Percentiles rank a stretch among this genome's conserved stretches.
These are phyloP conservation scores for Nemopilema nomurai DNA, from an alignment of 30 jellyfish, hydroid and myxozoan genomes.

Conservation along the genomic window DNA sequence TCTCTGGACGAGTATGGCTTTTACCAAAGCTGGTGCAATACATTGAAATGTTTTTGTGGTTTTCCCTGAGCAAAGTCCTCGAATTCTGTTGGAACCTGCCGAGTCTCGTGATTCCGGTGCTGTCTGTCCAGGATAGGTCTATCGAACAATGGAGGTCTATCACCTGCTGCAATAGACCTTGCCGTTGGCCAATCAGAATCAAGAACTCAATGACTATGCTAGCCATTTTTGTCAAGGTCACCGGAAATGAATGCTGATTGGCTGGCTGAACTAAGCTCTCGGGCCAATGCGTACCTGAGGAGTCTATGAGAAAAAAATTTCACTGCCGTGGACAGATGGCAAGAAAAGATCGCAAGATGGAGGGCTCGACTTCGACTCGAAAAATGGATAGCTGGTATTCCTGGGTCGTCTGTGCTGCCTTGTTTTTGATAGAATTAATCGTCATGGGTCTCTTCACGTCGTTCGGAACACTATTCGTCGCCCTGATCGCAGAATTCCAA, in stretches of 20 bases:
- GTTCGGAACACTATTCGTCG: conserved; percentile 59
- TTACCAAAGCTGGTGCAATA: neutral
- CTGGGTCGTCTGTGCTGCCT: conserved; percentile 66
- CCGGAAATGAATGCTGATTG: conserved; percentile 30
- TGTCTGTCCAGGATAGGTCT: conserved; percentile 24
- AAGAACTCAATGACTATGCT: conserved; percentile 37
- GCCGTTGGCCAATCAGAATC: conserved; percentile 39
- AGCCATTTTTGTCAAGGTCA: conserved; percentile 46
- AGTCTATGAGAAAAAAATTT: conserved; percentile 6
- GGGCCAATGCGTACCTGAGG: conserved; percentile 2
- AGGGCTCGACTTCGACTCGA: neutral
- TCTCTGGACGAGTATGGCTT: neutral
- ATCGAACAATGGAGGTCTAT: conserved; percentile 32
- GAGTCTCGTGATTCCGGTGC: neutral
- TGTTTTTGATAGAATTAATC: conserved; percentile 41
- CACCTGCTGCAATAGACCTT: conserved; percentile 35
- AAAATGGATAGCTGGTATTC: conserved; percentile 57
- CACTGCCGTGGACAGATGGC: conserved; percentile 3
- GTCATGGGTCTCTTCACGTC: conserved; percentile 67
- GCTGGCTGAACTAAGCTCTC: neutral
- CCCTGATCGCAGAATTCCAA: conserved; percentile 41
- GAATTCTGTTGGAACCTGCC: neutral
- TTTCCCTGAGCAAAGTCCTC: neutral
- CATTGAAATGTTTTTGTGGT: too few relatives aligned
- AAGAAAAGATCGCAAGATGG: conserved; percentile 1